Percentiles rank a stretch among this genome's conserved stretches.
Conservation (phyloP, 2,888 invertebrate species). For the Hecatera dysodea region DNA sequence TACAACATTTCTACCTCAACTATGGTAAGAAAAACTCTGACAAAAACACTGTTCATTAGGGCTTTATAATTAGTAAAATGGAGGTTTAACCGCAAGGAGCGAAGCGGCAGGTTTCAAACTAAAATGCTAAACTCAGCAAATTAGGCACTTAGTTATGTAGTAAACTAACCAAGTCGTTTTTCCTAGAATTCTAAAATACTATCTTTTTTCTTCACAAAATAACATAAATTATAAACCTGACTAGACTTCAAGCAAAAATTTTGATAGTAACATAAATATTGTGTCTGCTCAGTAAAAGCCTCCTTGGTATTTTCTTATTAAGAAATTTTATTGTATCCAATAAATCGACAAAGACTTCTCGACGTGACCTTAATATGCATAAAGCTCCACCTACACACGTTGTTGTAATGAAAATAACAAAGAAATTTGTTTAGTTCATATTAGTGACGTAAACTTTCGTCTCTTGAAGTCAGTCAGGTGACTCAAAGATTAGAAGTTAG, state of each 20-base stretch:
- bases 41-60: neutral
- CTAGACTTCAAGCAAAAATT: neutral
- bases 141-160: neutral
- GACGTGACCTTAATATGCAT: slow-evolving; percentile 6
- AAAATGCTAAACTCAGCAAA: neutral
- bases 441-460: neutral
- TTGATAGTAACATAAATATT: neutral
- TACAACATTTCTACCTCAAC: neutral
- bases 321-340: slow-evolving; percentile 14
- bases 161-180: neutral
- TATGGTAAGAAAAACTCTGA: too few species aligned
- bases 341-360: slow-evolving; percentile 16
- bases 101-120: neutral
- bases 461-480: slow-evolving; percentile 2
- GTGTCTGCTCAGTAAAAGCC: neutral
- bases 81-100: neutral
- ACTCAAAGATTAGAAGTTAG: neutral
- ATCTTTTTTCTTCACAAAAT: neutral
- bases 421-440: slow-evolving; percentile 15
- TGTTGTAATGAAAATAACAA: slow-evolving; percentile 12
- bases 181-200: neutral
- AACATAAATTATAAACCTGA: neutral
- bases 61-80: too few species aligned
- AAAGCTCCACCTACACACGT: slow-evolving; percentile 8
- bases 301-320: neutral